Percentiles rank a stretch among this genome's conserved stretches.
Evolutionary conservation across 2,797 vertebrate species (phyloP).

Genomic region (Podargus strigoides): DNA sequence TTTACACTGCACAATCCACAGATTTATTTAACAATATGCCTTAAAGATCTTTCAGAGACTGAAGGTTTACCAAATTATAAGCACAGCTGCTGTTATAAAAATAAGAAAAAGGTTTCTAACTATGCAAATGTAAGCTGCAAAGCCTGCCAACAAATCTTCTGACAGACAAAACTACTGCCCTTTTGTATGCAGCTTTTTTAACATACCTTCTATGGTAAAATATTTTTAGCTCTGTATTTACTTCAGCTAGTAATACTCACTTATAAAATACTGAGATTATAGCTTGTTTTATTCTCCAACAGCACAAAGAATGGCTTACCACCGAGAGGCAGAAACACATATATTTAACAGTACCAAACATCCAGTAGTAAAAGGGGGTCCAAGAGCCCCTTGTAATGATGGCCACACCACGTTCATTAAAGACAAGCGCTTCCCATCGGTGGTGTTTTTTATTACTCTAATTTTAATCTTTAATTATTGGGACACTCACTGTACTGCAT

Average conservation of each 20-base stretch:
- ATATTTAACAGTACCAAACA: not conserved
- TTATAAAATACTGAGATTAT: not conserved
- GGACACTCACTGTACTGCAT: too few relatives aligned
- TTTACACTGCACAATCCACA: not conserved
- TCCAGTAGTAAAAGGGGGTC: not conserved
- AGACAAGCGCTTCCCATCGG: not conserved
- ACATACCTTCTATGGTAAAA: not conserved
- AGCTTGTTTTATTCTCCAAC: not conserved
- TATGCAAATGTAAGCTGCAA: not conserved
- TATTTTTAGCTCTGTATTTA: not conserved
- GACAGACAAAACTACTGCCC: not conserved
- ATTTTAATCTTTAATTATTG: too few relatives aligned
- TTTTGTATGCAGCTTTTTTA: not conserved
- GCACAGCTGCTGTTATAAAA: not conserved
- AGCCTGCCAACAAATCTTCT: not conserved
- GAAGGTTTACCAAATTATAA: not conserved
- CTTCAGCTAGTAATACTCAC: not conserved
- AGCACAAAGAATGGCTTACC: not conserved
- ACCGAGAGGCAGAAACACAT: not conserved
- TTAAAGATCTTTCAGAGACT: not conserved
- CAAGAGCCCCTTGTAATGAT: not conserved
- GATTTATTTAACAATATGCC: not conserved
- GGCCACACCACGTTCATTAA: not conserved
- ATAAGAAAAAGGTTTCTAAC: not conserved
- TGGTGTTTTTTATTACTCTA: not conserved